Evolutionary conservation across 2,797 vertebrate genomes (phyloP).

Genomic region (Poecile montanus): DNA sequence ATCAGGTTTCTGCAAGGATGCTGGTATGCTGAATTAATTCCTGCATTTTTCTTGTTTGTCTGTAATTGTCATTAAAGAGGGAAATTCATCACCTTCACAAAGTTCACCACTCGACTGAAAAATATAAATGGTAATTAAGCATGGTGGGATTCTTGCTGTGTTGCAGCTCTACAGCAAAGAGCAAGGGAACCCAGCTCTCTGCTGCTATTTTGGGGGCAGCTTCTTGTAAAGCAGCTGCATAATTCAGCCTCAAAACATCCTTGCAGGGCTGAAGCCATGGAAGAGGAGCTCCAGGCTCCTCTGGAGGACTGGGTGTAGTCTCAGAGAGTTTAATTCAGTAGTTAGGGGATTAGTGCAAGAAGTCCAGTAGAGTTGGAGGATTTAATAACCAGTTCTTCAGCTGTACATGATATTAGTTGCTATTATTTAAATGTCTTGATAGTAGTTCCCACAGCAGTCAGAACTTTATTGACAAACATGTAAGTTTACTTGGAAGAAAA

Average conservation of each 20-base stretch:
- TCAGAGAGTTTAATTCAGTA: background rate
- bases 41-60: background rate
- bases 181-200: background rate
- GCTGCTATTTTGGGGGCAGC: background rate
- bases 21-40: background rate
- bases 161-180: background rate
- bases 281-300: background rate
- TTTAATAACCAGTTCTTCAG: background rate
- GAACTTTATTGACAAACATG: background rate
- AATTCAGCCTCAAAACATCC: background rate
- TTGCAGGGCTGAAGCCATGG: background rate
- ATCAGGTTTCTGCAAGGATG: background rate
- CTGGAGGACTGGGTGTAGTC: background rate
- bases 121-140: background rate
- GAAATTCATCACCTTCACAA: background rate
- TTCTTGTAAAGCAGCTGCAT: background rate
- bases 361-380: background rate
- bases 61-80: background rate
- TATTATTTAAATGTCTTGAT: conserved; percentile 1
- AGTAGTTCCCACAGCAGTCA: background rate
- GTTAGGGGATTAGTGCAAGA: background rate
- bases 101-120: background rate
- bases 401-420: background rate
- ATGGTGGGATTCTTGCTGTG: background rate
- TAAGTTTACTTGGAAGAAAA: background rate